phyloP scores from a whole-genome alignment of 2,888 invertebrate genomes.

The Diarsia dahlii region DNA sequence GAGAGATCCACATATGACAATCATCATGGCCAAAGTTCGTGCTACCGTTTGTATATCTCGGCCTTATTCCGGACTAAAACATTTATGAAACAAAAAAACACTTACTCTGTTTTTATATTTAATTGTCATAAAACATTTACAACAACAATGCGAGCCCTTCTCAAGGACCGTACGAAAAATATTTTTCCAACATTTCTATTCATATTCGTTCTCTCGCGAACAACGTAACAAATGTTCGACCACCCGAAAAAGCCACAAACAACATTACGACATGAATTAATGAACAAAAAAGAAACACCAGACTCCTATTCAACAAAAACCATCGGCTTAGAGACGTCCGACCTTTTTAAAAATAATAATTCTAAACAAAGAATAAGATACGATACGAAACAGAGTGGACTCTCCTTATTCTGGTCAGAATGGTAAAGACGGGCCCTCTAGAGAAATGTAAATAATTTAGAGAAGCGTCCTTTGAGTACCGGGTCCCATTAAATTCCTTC shows the following conservation, averaged over 20 bases:
- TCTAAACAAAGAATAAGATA: constrained; percentile 54
- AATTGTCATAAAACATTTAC: constrained; percentile 34
- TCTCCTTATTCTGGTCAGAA: constrained; percentile 73
- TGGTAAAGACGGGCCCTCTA: constrained; percentile 75
- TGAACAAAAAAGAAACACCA: constrained; percentile 61
- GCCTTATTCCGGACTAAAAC: not conserved
- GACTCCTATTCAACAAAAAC: constrained; percentile 48
- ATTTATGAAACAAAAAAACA: not conserved
- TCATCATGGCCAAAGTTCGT: not conserved
- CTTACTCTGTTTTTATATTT: constrained; percentile 16
- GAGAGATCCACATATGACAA: not conserved
- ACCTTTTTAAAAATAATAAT: constrained; percentile 61
- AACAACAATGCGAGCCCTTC: constrained; percentile 8
- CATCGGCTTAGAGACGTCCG: constrained; percentile 54
- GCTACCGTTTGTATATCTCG: not conserved
- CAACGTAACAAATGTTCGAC: constrained; percentile 58
- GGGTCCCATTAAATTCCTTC: constrained; percentile 81
- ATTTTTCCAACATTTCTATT: constrained; percentile 31
- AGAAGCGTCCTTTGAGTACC: constrained; percentile 79
- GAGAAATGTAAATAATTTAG: constrained; percentile 85
- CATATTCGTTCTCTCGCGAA: constrained; percentile 33
- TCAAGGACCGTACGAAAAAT: constrained; percentile 34
- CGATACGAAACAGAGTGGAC: constrained; percentile 45
- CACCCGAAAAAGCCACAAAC: constrained; percentile 60
- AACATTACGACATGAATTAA: constrained; percentile 61